These are phyloP conservation scores for Tauraco erythrolophus DNA, from an alignment of 2,113 vertebrate species.

Conservation along the genomic window DNA sequence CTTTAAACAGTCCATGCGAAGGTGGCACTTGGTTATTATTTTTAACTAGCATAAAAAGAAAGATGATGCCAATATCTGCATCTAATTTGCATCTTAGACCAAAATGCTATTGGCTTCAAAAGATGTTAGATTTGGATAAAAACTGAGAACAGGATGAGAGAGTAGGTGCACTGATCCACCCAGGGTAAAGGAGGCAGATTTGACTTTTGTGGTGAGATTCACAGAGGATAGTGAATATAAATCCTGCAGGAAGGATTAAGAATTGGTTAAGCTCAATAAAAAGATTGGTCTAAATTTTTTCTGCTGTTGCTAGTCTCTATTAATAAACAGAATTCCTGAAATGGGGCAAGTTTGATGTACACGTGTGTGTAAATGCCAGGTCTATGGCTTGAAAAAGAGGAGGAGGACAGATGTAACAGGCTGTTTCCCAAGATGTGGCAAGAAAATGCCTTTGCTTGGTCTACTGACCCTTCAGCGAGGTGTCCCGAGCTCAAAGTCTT, in stretches of 20 bases:
- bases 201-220: not conserved
- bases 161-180: not conserved
- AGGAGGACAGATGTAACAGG: not conserved
- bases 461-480: not conserved
- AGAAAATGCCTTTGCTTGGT: not conserved
- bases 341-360: not conserved
- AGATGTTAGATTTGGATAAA: not conserved
- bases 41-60: not conserved
- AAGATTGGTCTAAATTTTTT: not conserved
- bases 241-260: not conserved
- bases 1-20: not conserved
- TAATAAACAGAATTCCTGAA: not conserved
- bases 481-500: not conserved
- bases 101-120: not conserved
- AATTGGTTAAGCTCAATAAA: not conserved
- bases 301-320: not conserved
- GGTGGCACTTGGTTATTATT: not conserved
- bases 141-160: not conserved
- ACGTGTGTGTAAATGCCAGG: not conserved
- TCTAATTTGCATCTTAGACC: not conserved
- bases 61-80: not conserved
- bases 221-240: accelerated
- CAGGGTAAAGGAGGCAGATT: not conserved
- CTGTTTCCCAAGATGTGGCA: not conserved
- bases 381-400: not conserved